Base-by-base conservation (phyloP, 23 tunicate genomes). In the Trididemnum clinides region DNA sequence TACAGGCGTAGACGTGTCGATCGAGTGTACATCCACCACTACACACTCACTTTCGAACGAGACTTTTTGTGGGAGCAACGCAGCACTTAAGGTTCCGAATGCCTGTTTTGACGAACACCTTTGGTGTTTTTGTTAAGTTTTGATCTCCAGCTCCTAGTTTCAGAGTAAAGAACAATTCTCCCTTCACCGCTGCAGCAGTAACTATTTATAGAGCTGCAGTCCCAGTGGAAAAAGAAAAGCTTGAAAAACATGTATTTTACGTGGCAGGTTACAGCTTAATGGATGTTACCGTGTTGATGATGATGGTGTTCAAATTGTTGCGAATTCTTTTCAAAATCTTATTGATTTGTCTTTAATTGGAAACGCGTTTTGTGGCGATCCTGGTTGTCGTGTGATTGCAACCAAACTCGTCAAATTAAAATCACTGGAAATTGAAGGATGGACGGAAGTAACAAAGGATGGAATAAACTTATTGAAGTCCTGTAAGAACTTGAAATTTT, bases 391-490 rank as follows among this genome's bases (percentile, higher is more conserved):
- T 32, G 50, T 19, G 3, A 87, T 92, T 57, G 82, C 87, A 0
- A 34, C 51, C 29, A 57, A 39, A 10, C 72, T 92, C 28, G 6
- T 28, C 19, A 69, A 86, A 28, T 51, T 92, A 10, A 21, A 77
- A 36, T 33, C 76, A 22, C 33, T 92, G 29, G 91, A 92, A 76
- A 92, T 92, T 37, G 97, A 92, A 58, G 97, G 87, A 54, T 92
- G 97, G 97, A 51, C 85, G 1, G 84, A 74, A 18, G 4, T 92
- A 4, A 81, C 87, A 18, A 51, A 72, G 51, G 33, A 38, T 28
- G 97, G 91, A 0, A 82, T 87, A 0, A 57, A 77, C 12, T 32
- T 28, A 28, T 38, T 92, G 12, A 65, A 75, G 18, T 31, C 73
- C 58, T 30, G 36, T 12, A 39, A 64, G 21, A 77, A 81, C 75